A percentile compares a stretch with the other conserved stretches of the same genome.
These are phyloP conservation scores for Mesaphorura yosii DNA, from an alignment of 1,140 invertebrate genomes.

Conservation along the genomic window DNA sequence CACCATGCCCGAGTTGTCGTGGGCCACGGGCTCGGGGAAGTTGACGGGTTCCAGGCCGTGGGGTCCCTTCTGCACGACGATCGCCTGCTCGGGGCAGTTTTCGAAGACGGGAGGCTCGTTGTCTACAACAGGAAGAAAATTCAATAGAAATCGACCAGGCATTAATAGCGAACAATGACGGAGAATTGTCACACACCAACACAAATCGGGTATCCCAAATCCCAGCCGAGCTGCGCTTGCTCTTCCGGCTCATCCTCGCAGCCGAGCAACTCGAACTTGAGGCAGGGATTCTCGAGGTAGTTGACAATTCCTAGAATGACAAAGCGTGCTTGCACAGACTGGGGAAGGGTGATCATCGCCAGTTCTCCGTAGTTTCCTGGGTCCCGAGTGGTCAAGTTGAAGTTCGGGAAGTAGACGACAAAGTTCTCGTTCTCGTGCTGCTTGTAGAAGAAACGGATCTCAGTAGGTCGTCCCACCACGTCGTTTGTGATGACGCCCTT, in stretches of 20 bases:
- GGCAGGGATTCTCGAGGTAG: constrained; percentile 89
- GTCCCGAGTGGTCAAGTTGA: constrained; percentile 82
- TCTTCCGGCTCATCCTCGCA: constrained; percentile 66
- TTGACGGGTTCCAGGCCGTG: constrained; percentile 78
- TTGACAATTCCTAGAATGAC: constrained; percentile 86
- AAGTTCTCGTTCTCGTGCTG: constrained; percentile 85
- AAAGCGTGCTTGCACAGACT: constrained; percentile 82
- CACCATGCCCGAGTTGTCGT: constrained; percentile 88
- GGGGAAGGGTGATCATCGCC: constrained; percentile 87
- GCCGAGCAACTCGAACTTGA: constrained; percentile 92
- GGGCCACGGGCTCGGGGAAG: constrained; percentile 80
- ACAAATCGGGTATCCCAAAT: constrained; percentile 86
- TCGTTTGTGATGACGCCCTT: constrained; percentile 91
- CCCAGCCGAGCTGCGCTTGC: constrained; percentile 76
- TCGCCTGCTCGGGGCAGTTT: constrained; percentile 85
- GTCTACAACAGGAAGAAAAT: constrained; percentile 44
- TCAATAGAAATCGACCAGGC: background rate
- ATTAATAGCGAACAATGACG: background rate
- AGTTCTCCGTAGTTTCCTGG: constrained; percentile 89
- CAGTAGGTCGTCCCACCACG: constrained; percentile 83
- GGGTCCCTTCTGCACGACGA: constrained; percentile 72
- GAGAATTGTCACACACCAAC: constrained; percentile 39
- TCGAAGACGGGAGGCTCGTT: constrained; percentile 92
- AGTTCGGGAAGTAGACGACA: constrained; percentile 91
- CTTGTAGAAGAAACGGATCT: constrained; percentile 95